Evolutionary conservation across 2,113 vertebrate species (phyloP), one percentile per base, ranked within the genome.

Genomic region (Microtus richardsoni): DNA sequence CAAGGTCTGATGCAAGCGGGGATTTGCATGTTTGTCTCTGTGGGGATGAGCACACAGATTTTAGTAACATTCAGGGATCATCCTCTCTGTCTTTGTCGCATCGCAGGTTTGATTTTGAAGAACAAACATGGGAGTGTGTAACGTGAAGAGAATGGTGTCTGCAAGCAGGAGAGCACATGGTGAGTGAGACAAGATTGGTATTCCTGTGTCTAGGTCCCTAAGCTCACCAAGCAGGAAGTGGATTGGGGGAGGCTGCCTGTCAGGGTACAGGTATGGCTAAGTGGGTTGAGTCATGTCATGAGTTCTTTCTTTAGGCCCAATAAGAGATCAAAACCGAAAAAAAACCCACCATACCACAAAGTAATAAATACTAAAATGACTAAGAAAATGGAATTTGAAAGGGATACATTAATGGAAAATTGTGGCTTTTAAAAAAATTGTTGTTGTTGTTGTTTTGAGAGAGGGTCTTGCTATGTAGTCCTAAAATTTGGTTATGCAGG

Each of bases 101-200:
- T 74, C n/a, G 5, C 24, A 73, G 82, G 13, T 70, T 92, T n/a
- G 36, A 62, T 88, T 96, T 88, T 75, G 9, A 83, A 85, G 39
- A 90, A 11, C 7, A 84, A 24, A 70, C 44, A 78, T 0, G 13
- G 14, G 36, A 47, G 10, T 54, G 13, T 49, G 28, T 28, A 28
- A 80, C 58, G n/a, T 83, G 68, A 70, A 66, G 22, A 64, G 3
- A 14, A 4, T 16, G 30, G 41, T n/a, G 7, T 58, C 26, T 7
- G 49, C 1, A 30, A 33, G 24, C 70, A 33, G 54, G 36, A 47
- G 13, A 47, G 10, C 44, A 39, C 0, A 4, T n/a, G 24, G 44
- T 26, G 21, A 90, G 19, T 30, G 21, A 90, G 19, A 75, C 12
- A 73, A 30, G 58, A 19, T 92, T 47, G 14, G 30, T 44, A 16